Base-by-base conservation (phyloP, 2,797 vertebrate species). In the Cebuella pygmaea region DNA sequence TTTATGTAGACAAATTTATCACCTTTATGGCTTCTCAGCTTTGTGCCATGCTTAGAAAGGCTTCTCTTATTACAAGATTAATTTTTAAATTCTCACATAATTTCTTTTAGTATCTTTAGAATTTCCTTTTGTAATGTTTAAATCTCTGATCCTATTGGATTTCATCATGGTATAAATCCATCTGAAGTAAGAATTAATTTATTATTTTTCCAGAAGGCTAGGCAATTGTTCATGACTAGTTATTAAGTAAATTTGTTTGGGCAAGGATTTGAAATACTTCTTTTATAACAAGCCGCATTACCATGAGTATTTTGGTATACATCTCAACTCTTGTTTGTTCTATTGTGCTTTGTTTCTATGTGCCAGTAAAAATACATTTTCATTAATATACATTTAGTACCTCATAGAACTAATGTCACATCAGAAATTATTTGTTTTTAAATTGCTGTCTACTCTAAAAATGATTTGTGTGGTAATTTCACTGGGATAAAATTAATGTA, bases 311-410 rank as follows among this genome's bases (percentile, higher is more conserved):
- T 96, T 93, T 79, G 50, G 4, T 83, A 67, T 19, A 39, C 55
- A 93, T 48, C 33, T 72, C 50, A 83, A 41, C 30, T 55, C 44
- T 94, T 96, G 78, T 92, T 93, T 91, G 41, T 72, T 50, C n/a
- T 48, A 50, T 24, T 81, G 33, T 55, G 46, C 46, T 92, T 64
- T 84, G 24, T 48, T 81, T 95, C 72, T 70, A 76, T 5, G 30
- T 27, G 41, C n/a, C 81, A 86, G 17, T 70, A 72, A 78, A 67
- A 88, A 50, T 36, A 39, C 50, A 26, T 78, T 72, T 88, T 70
- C 55, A 88, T 94, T 74, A 55, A 85, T 64, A 33, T 84, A 74
- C 11, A 27, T 88, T 95, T 80, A 95, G 46, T 79, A 50, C 9
- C 30, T 55, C 84, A 13, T 78, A 78, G 20, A 88, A 93, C 44